Evolutionary conservation across 2,888 invertebrate genomes (phyloP).

Genomic region (Chalcosyrphus nemorum): DNA sequence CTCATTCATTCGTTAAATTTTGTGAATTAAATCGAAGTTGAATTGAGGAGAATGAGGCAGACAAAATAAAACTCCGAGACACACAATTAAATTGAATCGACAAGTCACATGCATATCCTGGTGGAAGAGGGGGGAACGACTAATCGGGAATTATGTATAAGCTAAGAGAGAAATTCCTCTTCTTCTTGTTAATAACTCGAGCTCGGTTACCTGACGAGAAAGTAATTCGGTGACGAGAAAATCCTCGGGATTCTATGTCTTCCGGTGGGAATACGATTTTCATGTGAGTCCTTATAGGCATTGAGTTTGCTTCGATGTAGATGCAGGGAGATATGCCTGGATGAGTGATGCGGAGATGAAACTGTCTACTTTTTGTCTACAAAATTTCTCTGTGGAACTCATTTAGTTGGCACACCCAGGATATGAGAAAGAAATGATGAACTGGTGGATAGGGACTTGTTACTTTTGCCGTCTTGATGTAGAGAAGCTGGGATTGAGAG

Average conservation of each 20-base stretch:
- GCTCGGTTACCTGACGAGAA: constrained; percentile 52
- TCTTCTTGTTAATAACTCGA: constrained; percentile 51
- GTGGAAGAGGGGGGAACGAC: constrained; percentile 24
- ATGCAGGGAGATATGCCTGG: constrained; percentile 39
- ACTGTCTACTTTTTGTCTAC: constrained; percentile 23
- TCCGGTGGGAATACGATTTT: constrained; percentile 59
- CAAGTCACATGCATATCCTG: constrained; percentile 62
- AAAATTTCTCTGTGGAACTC: background rate
- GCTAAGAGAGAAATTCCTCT: constrained; percentile 39
- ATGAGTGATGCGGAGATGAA: constrained; percentile 44
- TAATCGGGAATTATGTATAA: constrained; percentile 68
- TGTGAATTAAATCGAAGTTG: constrained; percentile 66
- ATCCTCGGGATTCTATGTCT: constrained; percentile 30
- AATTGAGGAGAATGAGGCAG: constrained; percentile 57
- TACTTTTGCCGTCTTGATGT: too few species aligned
- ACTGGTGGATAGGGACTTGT: too few species aligned
- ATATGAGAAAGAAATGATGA: constrained; percentile 44
- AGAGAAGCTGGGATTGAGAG: too few species aligned
- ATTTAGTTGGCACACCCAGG: constrained; percentile 41
- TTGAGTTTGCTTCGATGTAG: constrained; percentile 7
- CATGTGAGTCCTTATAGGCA: constrained; percentile 25
- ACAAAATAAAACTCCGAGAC: constrained; percentile 68
- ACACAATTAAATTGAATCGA: constrained; percentile 72
- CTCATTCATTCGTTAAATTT: constrained; percentile 66
- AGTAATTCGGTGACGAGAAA: constrained; percentile 36